Evolutionary conservation across 1,140 invertebrate species (phyloP), one percentile per base, ranked within the genome.

Genomic region (Temnothorax curvispinosus): DNA sequence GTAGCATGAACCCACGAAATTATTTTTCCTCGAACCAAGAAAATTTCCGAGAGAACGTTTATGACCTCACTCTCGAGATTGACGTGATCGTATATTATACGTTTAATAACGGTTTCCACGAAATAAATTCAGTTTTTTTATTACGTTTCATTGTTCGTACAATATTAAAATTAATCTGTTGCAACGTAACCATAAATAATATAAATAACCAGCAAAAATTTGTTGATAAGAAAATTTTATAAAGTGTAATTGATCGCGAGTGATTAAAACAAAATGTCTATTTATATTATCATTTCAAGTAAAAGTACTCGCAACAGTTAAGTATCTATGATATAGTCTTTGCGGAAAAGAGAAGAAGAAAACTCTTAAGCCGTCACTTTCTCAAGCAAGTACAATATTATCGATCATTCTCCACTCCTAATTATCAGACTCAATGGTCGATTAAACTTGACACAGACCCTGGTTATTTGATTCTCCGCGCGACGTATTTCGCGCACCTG

Each of bases 1-100:
- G 27, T 15, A 21, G n/a, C 21, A 15, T 13, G 3, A 77, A 77
- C 13, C 7, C 5, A 52, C 27, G 13, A 80, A 80, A 80, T 69
- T 69, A 41, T 69, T 54, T 13, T 80, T 80, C 62, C 47, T 54
- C n/a, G 47, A 80, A 80, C 9, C 47, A 7, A 67, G 32, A 2
- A 50, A 15, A 3, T n/a, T 80, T 80, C 47, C 35, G n/a, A 69
- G 62, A 69, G n/a, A 54, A 38, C 47, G 32, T 38, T 21, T 9
- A 69, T 80, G 77, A 80, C 69, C 35, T 80, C 77, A 69, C 38
- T 69, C n/a, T 69, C 13, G n/a, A 9, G 47, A 80, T 54, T 27
- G 38, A 77, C 47, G 15, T 47, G 13, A n/a, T 77, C 44, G 13
- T 80, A 35, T 4, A 65, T 65, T 15, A 52, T 65, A 65, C n/a